Evolutionary conservation across 2,113 vertebrate genomes (phyloP).

Genomic region (Serilophus lunatus): DNA sequence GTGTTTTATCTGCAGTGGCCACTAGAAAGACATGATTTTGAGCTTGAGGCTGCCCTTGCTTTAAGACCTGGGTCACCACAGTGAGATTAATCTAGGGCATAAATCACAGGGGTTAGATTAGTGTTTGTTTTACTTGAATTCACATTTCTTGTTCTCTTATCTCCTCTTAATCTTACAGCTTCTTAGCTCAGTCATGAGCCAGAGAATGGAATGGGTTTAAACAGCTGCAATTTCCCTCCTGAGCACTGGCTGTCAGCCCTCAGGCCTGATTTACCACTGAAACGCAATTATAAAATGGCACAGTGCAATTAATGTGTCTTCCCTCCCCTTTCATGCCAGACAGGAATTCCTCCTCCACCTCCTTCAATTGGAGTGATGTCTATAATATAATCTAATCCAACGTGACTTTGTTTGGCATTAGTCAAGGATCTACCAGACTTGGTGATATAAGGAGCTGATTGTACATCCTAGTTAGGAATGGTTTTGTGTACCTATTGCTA

Average conservation of each 20-base stretch:
- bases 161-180: conserved; percentile 30
- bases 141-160: conserved; percentile 44
- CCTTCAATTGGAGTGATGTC: not conserved
- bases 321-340: conserved; percentile 18
- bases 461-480: not conserved
- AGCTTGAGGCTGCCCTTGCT: conserved; percentile 19
- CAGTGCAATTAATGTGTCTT: conserved; percentile 34
- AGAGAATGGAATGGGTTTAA: conserved; percentile 28
- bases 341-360: conserved; percentile 29
- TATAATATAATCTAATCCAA: not conserved
- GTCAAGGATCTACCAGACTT: not conserved
- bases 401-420: not conserved
- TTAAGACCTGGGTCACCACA: not conserved
- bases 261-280: conserved; percentile 40
- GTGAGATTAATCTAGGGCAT: conserved; percentile 31
- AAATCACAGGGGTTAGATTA: conserved; percentile 50
- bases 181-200: conserved; percentile 17
- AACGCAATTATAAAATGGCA: conserved; percentile 19
- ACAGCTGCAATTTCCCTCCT: not conserved
- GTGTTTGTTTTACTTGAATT: conserved; percentile 55
- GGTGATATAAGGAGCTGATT: not conserved
- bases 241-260: conserved; percentile 39
- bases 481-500: not conserved
- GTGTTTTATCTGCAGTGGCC: conserved; percentile 7
- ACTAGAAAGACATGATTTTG: not conserved